Conservation (phyloP, 1,140 invertebrate species). For the Daktulosphaira vitifoliae region DNA sequence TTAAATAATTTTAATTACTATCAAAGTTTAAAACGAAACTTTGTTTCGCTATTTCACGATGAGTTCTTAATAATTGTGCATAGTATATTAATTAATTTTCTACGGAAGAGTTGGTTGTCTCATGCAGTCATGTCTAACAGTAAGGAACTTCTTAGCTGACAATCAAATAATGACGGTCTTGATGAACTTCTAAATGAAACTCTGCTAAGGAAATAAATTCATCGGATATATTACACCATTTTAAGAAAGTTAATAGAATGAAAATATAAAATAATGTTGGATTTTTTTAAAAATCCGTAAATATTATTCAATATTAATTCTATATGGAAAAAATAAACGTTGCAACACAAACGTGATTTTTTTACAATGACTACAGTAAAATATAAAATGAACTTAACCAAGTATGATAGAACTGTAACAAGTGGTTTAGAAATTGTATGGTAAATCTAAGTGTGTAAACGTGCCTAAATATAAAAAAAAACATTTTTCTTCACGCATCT, state of each 20-base stretch:
- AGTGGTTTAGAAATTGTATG: too few relatives aligned
- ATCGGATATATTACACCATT: too few relatives aligned
- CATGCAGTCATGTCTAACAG: constrained; percentile 11
- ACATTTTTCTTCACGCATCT: too few relatives aligned
- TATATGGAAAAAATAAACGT: too few relatives aligned
- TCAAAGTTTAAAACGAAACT: constrained; percentile 26
- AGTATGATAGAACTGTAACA: background rate
- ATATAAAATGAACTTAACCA: background rate
- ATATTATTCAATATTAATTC: too few relatives aligned
- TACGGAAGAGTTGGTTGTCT: constrained; percentile 1
- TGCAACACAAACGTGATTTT: too few relatives aligned
- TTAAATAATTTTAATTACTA: constrained; percentile 16
- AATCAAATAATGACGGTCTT: background rate
- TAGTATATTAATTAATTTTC: constrained; percentile 25
- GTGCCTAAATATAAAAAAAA: constrained; percentile 1
- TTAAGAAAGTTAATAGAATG: too few relatives aligned
- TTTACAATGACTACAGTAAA: background rate
- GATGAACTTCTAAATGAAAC: background rate
- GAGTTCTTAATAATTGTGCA: constrained; percentile 4
- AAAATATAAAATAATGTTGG: too few relatives aligned
- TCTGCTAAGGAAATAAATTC: too few relatives aligned
- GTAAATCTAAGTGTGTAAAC: background rate
- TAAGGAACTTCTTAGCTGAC: background rate
- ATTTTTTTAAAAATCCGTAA: too few relatives aligned
- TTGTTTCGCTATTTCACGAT: background rate